Conservation (phyloP, 1,140 invertebrate species). For the Drosophila paulistorum region DNA sequence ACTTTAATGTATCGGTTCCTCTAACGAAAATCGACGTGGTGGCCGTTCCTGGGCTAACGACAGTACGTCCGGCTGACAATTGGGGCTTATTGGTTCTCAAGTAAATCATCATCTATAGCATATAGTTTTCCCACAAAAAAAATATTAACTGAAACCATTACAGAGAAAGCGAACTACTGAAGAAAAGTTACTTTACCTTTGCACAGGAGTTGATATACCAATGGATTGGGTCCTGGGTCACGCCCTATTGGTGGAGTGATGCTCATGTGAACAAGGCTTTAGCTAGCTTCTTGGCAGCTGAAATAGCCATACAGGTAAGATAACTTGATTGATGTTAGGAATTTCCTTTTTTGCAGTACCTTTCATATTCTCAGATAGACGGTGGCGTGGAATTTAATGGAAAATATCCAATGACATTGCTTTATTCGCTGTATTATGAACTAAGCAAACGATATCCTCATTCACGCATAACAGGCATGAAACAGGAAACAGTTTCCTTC, state of each 20-base stretch:
- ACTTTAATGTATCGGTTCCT: constrained; percentile 88
- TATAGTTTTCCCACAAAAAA: neutral
- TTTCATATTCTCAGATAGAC: constrained; percentile 84
- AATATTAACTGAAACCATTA: constrained; percentile 1
- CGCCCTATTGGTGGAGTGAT: constrained; percentile 89
- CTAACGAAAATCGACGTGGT: constrained; percentile 91
- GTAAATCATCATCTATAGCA: constrained; percentile 82
- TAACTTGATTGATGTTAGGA: neutral
- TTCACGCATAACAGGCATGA: constrained; percentile 88
- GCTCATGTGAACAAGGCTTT: constrained; percentile 89
- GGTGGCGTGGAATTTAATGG: constrained; percentile 88
- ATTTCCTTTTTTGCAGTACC: neutral
- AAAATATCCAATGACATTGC: constrained; percentile 89
- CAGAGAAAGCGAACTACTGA: constrained; percentile 89
- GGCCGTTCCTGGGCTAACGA: constrained; percentile 91
- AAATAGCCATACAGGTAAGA: constrained; percentile 86
- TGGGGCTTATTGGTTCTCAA: constrained; percentile 91
- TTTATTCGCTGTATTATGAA: constrained; percentile 90
- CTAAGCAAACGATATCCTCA: constrained; percentile 89
- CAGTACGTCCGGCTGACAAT: constrained; percentile 87
- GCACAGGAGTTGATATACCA: constrained; percentile 88
- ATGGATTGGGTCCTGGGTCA: constrained; percentile 89
- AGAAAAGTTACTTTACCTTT: constrained; percentile 85
- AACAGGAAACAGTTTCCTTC: constrained; percentile 87
- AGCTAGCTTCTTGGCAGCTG: constrained; percentile 88